These are phyloP conservation scores for Drosophila dunni DNA, from an alignment of 1,140 invertebrate genomes.

Conservation along the genomic window DNA sequence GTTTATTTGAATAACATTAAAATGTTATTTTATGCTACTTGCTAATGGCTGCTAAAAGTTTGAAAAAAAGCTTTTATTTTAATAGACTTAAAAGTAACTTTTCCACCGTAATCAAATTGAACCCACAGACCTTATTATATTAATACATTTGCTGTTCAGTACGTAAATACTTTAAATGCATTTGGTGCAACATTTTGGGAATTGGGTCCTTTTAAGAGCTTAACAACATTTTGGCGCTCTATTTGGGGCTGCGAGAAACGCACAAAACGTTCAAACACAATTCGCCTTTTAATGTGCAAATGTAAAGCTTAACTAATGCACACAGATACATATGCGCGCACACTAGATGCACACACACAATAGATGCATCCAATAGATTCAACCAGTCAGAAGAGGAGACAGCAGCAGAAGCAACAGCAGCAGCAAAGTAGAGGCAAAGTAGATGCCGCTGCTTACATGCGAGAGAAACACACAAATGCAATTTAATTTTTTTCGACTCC, in stretches of 20 bases:
- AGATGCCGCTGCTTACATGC: conserved; percentile 53
- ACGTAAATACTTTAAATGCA: conserved; percentile 19
- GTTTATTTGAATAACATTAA: no score
- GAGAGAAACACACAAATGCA: conserved; percentile 78
- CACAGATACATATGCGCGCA: conserved; percentile 29
- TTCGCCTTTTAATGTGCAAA: conserved; percentile 82
- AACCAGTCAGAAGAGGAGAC: conserved; percentile 7
- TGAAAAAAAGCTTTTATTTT: no score
- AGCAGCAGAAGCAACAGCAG: neutral
- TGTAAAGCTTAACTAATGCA: conserved; percentile 77
- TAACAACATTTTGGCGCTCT: conserved; percentile 51
- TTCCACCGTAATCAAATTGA: neutral
- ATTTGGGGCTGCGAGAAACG: conserved; percentile 45
- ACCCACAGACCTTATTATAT: conserved; percentile 4
- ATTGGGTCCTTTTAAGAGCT: conserved; percentile 64
- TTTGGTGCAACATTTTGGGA: conserved; percentile 16
- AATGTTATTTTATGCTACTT: no score
- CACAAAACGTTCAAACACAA: conserved; percentile 70
- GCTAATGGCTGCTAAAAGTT: no score
- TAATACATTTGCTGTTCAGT: neutral
- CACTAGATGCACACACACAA: conserved; percentile 68
- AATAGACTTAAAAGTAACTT: no score
- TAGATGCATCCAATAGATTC: conserved; percentile 69
- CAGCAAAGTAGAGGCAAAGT: conserved; percentile 17
- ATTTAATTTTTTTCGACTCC: conserved; percentile 69